Evolutionary conservation across 1,140 invertebrate species (phyloP), one percentile per base, ranked within the genome.

Genomic region (Pteromalus puparum): DNA sequence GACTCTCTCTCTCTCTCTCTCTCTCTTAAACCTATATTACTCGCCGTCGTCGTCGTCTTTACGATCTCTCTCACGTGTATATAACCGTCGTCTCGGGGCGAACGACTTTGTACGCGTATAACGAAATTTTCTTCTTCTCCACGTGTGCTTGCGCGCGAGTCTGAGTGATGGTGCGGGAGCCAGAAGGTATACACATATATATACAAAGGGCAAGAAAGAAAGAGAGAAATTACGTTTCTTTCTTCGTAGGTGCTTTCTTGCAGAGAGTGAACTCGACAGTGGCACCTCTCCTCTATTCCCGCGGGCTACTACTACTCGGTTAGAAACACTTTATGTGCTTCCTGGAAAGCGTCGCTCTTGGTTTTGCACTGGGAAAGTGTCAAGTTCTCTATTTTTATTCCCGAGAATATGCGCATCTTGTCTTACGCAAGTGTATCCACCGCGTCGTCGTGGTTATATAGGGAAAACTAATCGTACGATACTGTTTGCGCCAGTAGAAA

Each of bases 161-260:
- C 30, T 61, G 53, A 61, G 53, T 18, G 53, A 61, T 61, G 53
- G n/a, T 61, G 26, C 67, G n/a, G 61, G 30, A 34, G 4, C 30
- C 30, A 42, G 38, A 42, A 42, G 38, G 18, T 65, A 6, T 61
- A 10, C 10, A 13, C 10, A 61, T n/a, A n/a, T 65, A 7, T 24
- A 18, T 5, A 18, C 2, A 24, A 9, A 13, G 26, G 13, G 9
- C 12, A 30, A n/a, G 68, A 4, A 34, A 65, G 30, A 0, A n/a
- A n/a, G 42, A 82, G 72, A 82, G 74, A 82, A 76, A 82, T 82
- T 82, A 67, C 34, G 38, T 75, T 67, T 75, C 53, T 76, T 65
- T 75, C 2, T 76, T 0, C 28, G 0, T 61, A 53, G 10, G 65
- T 74, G 68, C 68, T 70, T 13, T 30, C 24, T 30, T 70, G 68